Base-by-base conservation (phyloP, 1,140 invertebrate genomes). In the Zelostemma sp. region DNA sequence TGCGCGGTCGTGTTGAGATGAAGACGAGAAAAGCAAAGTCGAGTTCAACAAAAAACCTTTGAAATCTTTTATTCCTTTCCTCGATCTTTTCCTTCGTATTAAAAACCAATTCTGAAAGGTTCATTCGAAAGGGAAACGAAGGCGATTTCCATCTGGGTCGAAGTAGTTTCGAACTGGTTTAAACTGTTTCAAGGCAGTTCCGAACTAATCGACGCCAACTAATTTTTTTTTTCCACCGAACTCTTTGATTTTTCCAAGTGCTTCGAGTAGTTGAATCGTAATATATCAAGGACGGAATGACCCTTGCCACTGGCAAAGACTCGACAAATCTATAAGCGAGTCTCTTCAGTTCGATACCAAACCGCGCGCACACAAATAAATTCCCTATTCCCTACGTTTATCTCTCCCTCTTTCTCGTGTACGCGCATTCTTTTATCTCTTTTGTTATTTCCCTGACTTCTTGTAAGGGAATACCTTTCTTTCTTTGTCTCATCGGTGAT, bases 401-500 rank as follows among this genome's bases (percentile, higher is more conserved):
- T 33, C 31, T 12, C 5, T 19, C 38, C 21, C 19, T 17, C 11
- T 53, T 47, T 58, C 48, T 61, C 54, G 38, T 50, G 15, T 58
- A 41, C 47, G n/a, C 59, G 43, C 54, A 58, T 65, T 71, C 45
- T 59, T 51, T 63, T 56, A 46, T 49, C 31, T 53, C 40, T 14
- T n/a, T 41, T 54, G 48, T 46, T 51, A 50, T 47, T 50, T 46
- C 45, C 49, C 19, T 56, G 14, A 12, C 18, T 49, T 60, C 51
- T 51, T 56, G 38, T 35, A 41, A 11, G 19, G 14, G 21, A 61
- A 57, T 48, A 55, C 41, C 21, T 47, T 50, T 53, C 19, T 53
- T 56, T 54, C 54, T 66, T 54, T 58, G 49, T 69, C 40, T 48
- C 18, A 25, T 31, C 56, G 31, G 49, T 70, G 57, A 68, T 72